Base-by-base conservation (phyloP, 2,113 vertebrate genomes). In the Anoura caudifer region DNA sequence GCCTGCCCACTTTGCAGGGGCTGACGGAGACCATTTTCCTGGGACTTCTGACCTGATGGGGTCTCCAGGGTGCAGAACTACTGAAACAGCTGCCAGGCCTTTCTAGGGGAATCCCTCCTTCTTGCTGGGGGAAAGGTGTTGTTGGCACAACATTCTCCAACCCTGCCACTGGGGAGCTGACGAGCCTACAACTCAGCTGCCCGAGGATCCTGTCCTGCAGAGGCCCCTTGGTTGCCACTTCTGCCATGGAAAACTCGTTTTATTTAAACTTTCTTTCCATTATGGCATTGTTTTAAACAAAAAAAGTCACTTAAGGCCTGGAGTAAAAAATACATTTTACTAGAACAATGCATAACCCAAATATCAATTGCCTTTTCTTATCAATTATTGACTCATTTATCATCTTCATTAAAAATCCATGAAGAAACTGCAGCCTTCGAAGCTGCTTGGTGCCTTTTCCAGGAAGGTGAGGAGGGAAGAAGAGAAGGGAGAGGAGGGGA, bases 341-440 rank as follows among this genome's bases (percentile, higher is more conserved):
- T 86, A 94, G 92, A 96, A 96, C 96, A 92, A 85, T 94, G 72
- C 20, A 93, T 6, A 43, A 85, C 5, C 97, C 93, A 97, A 96
- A 92, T 75, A 77, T 70, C 52, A 69, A 93, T 97, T 95, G 95
- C 95, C 87, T 97, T 63, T 92, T 38, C 47, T 96, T 91, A 96
- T 73, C 95, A 95, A 84, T 93, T 93, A 56, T 94, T 86, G 83
- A 67, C 67, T 94, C 91, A 73, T 95, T 98, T 89, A 97, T 97
- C 95, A 92, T 94, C 84, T 97, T 97, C 93, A 91, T 96, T 86
- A 89, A 87, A 95, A 91, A 96, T 79, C 95, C 77, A 50, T 77
- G 87, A 97, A 59, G 28, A 77, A 95, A 47, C 50, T 84, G 10
- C 80, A 89, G 94, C 52, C 38, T 89, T 13, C 1, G 41, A 89